Evolutionary conservation across 2,113 vertebrate species (phyloP).

Genomic region (Gorsachius goisagi): DNA sequence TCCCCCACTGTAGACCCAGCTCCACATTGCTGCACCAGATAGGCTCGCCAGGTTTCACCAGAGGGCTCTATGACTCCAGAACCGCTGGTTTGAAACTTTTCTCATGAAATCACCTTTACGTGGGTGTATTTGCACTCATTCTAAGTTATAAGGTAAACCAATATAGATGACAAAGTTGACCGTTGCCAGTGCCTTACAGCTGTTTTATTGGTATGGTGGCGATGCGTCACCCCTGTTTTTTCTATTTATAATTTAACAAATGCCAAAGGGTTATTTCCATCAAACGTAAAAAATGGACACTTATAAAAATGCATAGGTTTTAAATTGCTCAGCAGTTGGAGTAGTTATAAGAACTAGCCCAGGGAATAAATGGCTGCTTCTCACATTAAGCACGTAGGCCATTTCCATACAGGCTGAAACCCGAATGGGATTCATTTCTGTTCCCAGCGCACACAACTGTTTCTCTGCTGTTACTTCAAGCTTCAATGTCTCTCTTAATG

Average conservation of each 20-base stretch:
- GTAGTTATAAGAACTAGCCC: constrained; percentile 33
- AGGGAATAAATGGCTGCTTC: constrained; percentile 43
- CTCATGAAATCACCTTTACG: not conserved
- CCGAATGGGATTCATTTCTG: constrained; percentile 19
- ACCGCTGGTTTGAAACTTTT: not conserved
- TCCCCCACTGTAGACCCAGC: not conserved
- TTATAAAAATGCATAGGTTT: constrained; percentile 65
- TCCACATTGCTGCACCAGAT: accelerated
- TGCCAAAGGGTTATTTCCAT: constrained; percentile 55
- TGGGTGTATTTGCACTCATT: not conserved
- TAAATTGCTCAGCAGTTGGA: constrained; percentile 48
- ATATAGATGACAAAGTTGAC: not conserved
- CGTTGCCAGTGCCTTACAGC: not conserved
- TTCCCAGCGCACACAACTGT: not conserved
- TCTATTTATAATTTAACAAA: constrained; percentile 48
- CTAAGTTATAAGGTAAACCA: not conserved
- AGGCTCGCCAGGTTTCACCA: not conserved
- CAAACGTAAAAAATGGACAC: constrained; percentile 49
- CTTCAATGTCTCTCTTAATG: constrained; percentile 28
- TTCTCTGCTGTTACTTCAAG: constrained; percentile 32
- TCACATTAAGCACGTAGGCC: not conserved
- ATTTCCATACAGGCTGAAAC: constrained; percentile 21
- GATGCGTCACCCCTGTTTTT: not conserved
- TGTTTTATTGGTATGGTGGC: not conserved
- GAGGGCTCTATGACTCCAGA: not conserved